Evolutionary conservation across 2,797 vertebrate genomes (phyloP), one percentile per base, ranked within the genome.

Genomic region (Coendou prehensilis): DNA sequence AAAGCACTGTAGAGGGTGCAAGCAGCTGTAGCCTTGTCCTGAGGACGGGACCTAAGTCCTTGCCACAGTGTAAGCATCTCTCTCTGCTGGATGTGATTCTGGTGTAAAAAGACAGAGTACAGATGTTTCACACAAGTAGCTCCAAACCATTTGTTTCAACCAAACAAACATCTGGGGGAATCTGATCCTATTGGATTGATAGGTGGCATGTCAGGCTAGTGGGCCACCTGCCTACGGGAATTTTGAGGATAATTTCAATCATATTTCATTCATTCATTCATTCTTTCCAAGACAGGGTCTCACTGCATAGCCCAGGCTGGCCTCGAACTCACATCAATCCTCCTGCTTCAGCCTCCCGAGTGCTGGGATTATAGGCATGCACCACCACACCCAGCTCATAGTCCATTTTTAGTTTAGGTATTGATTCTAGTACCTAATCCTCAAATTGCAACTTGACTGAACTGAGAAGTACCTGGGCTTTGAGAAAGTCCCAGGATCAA

Each of bases 101-200:
- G 33, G 8, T 56, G 50, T 92, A n/a, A 41, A 64, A 63, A 83
- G 11, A 41, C 23, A 15, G 37, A 15, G 37, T 13, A 64, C 22
- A 23, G 3, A 37, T 22, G 33, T 59, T 61, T 33, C 41, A 64
- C 59, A 89, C 22, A 45, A 63, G 41, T 33, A 69, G 9, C 5
- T 41, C 61, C 18, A 61, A 93, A 71, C 54, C 11, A 2, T 28
- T 45, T 26, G 71, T 54, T 69, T 82, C 0, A 7, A 20, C 33
- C n/a, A 50, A 80, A 26, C 47, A 67, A 37, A 56, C 11, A 56
- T 0, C 23, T 30, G 37, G 22, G 80, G 61, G 93, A 78, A 37
- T 18, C 18, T 9, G 28, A 78, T 8, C 45, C 75, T n/a, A 1
- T 0, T 17, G 17, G 71, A 71, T 2, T 0, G 57, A 6, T 0